Evolutionary conservation across 2,797 vertebrate genomes (phyloP), one percentile per base, ranked within the genome.

Genomic region (Oryzias dopingdopingensis): DNA sequence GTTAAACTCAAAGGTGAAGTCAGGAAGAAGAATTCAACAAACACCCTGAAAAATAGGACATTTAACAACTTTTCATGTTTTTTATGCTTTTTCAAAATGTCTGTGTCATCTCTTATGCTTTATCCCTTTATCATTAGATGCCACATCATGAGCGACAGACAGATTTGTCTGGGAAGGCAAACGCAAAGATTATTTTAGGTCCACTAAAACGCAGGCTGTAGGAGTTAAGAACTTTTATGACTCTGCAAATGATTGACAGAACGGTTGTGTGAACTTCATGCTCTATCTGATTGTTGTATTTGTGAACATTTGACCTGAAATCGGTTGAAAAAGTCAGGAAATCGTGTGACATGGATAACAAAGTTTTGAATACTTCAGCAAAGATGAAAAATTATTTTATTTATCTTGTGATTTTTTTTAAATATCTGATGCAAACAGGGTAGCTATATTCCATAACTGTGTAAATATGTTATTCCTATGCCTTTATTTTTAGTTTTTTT

Each of bases 231-330:
- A 49, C 49, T 49, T 76, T 81, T 85, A 79, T 62, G 68, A 57
- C 70, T 65, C 72, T 0, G 53, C 45, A 59, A 83, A 88, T 88
- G 70, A 87, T 85, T 90, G 73, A 87, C 76, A 61, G 41, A 32
- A 23, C 8, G 8, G 67, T 52, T 66, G 60, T 74, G 57, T 81
- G 65, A 78, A 67, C 65, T 66, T 7, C 17, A 59, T 51, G 59
- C 50, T 77, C 53, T 56, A 77, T 64, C 54, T 66, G 72, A 83
- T 84, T 78, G 18, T 42, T 3, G 69, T 43, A 4, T 81, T 81
- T 82, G 65, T 80, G 68, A 79, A 85, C 76, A 76, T 84, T 76
- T 87, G 82, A 84, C 80, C 80, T 32, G 56, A 14, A 49, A 68
- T 60, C 50, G 45, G 49, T 42, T 46, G 63, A 22, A 65, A 55